Base-by-base conservation (phyloP, 2,888 invertebrate species). In the Balanococcus diminutus region DNA sequence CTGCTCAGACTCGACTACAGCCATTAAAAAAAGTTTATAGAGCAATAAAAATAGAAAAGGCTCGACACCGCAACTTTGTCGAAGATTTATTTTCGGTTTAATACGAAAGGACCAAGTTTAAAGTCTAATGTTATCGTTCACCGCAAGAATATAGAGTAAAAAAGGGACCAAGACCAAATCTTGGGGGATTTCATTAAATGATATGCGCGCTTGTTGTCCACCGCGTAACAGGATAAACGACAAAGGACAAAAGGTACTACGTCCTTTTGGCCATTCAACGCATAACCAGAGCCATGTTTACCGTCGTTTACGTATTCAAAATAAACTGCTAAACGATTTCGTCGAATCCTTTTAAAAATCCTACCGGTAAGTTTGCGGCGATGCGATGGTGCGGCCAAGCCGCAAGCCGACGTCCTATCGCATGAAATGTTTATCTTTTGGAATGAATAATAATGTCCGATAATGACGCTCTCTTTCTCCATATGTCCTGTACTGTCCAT, bases 221-320 rank as follows among this genome's bases (percentile, higher is more conserved):
- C 32, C 36, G 25, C 25, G 32, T 19, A 39, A 31, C 51, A 67
- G 75, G 36, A 84, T 72, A 39, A 84, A 84, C 84, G 84, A 75
- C 75, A 84, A 84, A 84, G 84, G 84, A 84, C 84, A 84, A 84
- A 84, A 79, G 84, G 84, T 51, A 51, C 51, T 79, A 84, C 42
- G 84, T 84, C 84, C 84, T 84, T 84, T 84, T 39, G 84, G 75
- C 84, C 42, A 84, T 84, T 84, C 75, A 84, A 84, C 79, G 72
- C 75, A 42, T 84, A 84, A 84, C 72, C 84, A 79, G 36, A 14
- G 84, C 84, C 19, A 22, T 46, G 84, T 84, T 84, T 84, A 72
- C 84, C 75, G 72, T 84, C 72, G 84, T 84, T 84, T 84, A 51
- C 46, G 84, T 84, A 84, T 84, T 84, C 84, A 84, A 84, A 84